These are phyloP conservation scores for Drosophila pallidifrons DNA, from an alignment of 1,140 invertebrate species.

Conservation along the genomic window DNA sequence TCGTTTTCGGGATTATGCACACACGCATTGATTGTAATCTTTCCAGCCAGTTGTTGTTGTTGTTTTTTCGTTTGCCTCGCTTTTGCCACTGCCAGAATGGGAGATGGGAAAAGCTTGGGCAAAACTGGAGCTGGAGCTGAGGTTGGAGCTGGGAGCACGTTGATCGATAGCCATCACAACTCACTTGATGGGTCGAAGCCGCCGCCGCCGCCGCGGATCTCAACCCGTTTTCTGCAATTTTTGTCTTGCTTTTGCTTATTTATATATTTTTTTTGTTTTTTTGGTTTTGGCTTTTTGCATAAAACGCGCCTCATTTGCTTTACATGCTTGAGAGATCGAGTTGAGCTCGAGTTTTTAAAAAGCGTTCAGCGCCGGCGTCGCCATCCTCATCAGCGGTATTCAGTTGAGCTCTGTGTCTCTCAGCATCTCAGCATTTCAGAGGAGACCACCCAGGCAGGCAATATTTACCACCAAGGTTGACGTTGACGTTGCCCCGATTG, in stretches of 20 bases:
- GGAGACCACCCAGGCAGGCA: conserved; percentile 61
- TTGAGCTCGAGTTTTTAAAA: conserved; percentile 62
- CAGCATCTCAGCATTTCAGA: conserved; percentile 4
- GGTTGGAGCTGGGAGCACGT: conserved; percentile 29
- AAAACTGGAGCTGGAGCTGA: conserved; percentile 14
- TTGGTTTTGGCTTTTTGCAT: conserved; percentile 65
- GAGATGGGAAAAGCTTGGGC: conserved; percentile 4
- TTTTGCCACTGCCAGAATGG: conserved; percentile 23
- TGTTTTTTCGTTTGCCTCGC: not conserved
- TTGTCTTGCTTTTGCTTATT: conserved; percentile 13
- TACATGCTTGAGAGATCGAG: conserved; percentile 71
- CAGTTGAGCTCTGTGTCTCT: not conserved
- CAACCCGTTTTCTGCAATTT: conserved; percentile 66
- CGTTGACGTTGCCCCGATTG: not conserved
- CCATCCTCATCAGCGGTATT: conserved; percentile 37
- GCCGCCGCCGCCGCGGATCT: conserved; percentile 33
- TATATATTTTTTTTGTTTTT: conserved; percentile 11
- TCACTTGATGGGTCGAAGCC: conserved; percentile 40
- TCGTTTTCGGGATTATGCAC: conserved; percentile 40
- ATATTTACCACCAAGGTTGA: conserved; percentile 71
- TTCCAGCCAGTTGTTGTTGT: not conserved
- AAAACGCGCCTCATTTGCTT: conserved; percentile 79
- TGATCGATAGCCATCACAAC: conserved; percentile 81
- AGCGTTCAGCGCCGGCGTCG: conserved; percentile 58
- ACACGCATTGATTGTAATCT: conserved; percentile 55